phyloP scores from a whole-genome alignment of 1,140 invertebrate species.

The Macrotrachela quadricornifera region DNA sequence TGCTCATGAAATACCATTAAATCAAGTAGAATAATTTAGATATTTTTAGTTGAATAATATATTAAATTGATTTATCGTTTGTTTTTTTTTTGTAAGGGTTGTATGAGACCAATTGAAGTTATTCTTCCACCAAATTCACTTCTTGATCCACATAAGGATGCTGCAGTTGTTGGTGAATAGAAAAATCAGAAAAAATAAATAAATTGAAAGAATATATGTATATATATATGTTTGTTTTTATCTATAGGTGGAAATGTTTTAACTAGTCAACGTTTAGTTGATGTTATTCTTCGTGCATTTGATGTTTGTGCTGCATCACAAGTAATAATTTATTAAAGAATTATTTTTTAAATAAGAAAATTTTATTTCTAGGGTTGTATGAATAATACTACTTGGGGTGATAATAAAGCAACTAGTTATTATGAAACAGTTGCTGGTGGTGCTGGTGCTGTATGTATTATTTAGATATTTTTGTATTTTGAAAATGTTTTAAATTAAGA shows the following conservation, averaged over 20 bases:
- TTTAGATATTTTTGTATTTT: too few relatives aligned
- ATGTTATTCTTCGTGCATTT: conserved; percentile 82
- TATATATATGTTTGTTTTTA: too few relatives aligned
- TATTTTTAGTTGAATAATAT: too few relatives aligned
- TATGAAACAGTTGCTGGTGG: conserved; percentile 98
- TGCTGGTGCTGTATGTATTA: conserved; percentile 47
- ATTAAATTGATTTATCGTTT: conserved; percentile 2
- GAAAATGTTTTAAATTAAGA: too few relatives aligned
- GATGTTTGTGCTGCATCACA: conserved; percentile 75
- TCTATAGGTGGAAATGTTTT: conserved; percentile 70
- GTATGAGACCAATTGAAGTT: conserved; percentile 60
- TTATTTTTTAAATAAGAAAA: too few relatives aligned
- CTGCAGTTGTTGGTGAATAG: conserved; percentile 55
- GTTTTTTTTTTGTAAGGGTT: conserved; percentile 63
- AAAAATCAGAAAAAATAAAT: too few relatives aligned
- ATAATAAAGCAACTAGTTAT: conserved; percentile 53
- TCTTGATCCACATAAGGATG: conserved; percentile 65
- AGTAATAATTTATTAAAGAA: conserved; percentile 15
- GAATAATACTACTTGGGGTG: conserved; percentile 95
- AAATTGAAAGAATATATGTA: too few relatives aligned
- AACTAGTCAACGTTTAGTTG: conserved; percentile 86
- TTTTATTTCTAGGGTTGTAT: conserved; percentile 52
- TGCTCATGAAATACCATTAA: conserved; percentile 81
- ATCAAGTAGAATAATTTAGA: conserved; percentile 41
- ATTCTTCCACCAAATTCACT: conserved; percentile 64